Evolutionary conservation across 2,888 invertebrate species (phyloP).

Genomic region (Operophtera brumata): DNA sequence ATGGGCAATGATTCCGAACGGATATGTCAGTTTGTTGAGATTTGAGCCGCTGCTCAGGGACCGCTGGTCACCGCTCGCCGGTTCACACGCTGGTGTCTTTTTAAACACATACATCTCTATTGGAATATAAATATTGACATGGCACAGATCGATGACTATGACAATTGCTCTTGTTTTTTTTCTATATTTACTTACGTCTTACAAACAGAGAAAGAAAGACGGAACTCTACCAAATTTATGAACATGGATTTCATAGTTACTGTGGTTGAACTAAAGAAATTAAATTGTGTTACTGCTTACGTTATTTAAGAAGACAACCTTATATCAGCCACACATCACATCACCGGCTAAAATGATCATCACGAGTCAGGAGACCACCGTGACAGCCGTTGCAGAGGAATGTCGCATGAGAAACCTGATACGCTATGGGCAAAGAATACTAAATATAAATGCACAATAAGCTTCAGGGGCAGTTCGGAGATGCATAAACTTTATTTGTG

Average conservation of each 20-base stretch:
- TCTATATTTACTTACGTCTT: neutral
- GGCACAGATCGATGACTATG: constrained; percentile 42
- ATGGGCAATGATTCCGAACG: constrained; percentile 57
- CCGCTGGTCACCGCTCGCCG: constrained; percentile 38
- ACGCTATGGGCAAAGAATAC: constrained; percentile 19
- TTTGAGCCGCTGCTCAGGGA: constrained; percentile 37
- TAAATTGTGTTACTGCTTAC: too few species aligned
- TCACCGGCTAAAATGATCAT: constrained; percentile 14
- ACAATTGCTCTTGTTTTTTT: constrained; percentile 24
- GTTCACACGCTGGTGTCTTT: constrained; percentile 64
- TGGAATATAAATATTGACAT: constrained; percentile 58
- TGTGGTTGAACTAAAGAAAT: too few species aligned
- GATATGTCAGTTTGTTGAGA: constrained; percentile 70
- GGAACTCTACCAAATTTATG: too few species aligned
- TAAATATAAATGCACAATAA: constrained; percentile 18
- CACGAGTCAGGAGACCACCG: constrained; percentile 47
- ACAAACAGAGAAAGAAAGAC: too few species aligned
- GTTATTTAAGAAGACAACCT: neutral
- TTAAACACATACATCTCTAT: constrained; percentile 49
- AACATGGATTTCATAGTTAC: too few species aligned
- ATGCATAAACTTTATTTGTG: constrained; percentile 45
- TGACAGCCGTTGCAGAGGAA: constrained; percentile 49
- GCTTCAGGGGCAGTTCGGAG: constrained; percentile 45
- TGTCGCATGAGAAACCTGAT: constrained; percentile 59
- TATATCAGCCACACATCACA: neutral